Base-by-base conservation (phyloP, 2,113 vertebrate genomes). In the Aix galericulata region DNA sequence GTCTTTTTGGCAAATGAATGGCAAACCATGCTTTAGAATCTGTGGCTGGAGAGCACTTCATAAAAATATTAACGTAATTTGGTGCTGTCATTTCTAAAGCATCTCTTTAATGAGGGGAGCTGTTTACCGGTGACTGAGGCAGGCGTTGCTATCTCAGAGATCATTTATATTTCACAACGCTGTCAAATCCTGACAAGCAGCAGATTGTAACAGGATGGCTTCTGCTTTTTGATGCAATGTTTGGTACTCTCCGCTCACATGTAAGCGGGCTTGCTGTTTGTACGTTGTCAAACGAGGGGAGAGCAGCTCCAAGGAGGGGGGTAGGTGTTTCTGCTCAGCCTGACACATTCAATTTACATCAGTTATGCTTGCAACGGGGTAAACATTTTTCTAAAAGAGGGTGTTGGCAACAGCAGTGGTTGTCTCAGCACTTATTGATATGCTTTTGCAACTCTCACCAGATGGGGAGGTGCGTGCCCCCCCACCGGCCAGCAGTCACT, bases 161-260 rank as follows among this genome's bases (percentile, higher is more conserved):
- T 96, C 95, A 95, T 97, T 96, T 96, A 88, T 95, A 94, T 97
- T 97, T 97, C 97, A 95, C 96, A 95, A 82, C 46, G 44, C 88
- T 97, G 96, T 96, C 96, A 97, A 93, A 95, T 38, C 81, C 90
- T 96, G 96, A 97, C 96, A 97, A 91, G 95, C 66, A 96, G 95
- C 96, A 97, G 95, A 97, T 95, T 97, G 96, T 93, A 93, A 76
- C 86, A 97, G 94, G 88, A 90, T 77, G 88, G 94, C 52, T 93
- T 25, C 74, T 94, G 90, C 88, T 95, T 95, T 97, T 95, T 91
- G 86, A 97, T 94, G 90, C 92, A 82, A 63, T 55, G 78, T 80
- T 95, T 91, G 88, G 66, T 93, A 29, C 84, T 53, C 90, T 93
- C 81, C 1, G 0, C 86, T 94, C 81, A 71, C 73, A 81, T 82